Conservation (phyloP, 2,113 vertebrate genomes). For the Mesitornis unicolor region DNA sequence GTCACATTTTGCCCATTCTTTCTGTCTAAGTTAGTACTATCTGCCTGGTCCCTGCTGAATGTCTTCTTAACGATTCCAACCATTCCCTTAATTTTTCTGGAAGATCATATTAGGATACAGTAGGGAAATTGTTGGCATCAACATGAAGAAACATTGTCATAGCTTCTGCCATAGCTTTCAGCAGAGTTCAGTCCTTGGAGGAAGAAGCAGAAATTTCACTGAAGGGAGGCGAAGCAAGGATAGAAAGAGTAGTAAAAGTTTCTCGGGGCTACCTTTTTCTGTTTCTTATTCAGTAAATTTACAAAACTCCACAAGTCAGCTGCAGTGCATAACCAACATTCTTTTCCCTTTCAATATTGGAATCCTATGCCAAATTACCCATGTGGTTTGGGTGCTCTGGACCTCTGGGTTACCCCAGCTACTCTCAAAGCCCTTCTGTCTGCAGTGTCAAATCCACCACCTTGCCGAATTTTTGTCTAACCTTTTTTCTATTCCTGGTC, state of each 20-base stretch:
- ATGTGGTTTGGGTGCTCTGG: background rate
- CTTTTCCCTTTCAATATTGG: background rate
- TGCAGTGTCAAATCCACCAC: rapidly evolving
- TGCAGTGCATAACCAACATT: background rate
- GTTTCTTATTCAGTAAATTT: background rate
- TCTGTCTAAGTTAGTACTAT: background rate
- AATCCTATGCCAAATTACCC: background rate
- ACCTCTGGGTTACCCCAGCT: background rate
- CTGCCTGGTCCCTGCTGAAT: background rate
- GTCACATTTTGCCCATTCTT: background rate
- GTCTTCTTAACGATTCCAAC: background rate
- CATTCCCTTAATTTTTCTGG: background rate
- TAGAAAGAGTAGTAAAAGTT: background rate
- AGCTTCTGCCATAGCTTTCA: background rate
- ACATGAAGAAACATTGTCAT: background rate
- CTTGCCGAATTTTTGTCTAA: background rate
- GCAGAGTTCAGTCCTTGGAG: background rate
- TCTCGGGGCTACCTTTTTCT: background rate
- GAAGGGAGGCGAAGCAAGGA: background rate
- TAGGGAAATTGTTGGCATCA: background rate
- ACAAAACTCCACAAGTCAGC: background rate
- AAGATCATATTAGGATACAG: background rate
- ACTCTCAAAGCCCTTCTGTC: background rate
- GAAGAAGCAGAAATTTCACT: background rate
- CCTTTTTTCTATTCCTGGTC: background rate